A percentile compares a stretch with the other conserved stretches of the same genome.
Evolutionary conservation across 2,888 invertebrate genomes (phyloP).

Genomic region (Eledone cirrhosa): DNA sequence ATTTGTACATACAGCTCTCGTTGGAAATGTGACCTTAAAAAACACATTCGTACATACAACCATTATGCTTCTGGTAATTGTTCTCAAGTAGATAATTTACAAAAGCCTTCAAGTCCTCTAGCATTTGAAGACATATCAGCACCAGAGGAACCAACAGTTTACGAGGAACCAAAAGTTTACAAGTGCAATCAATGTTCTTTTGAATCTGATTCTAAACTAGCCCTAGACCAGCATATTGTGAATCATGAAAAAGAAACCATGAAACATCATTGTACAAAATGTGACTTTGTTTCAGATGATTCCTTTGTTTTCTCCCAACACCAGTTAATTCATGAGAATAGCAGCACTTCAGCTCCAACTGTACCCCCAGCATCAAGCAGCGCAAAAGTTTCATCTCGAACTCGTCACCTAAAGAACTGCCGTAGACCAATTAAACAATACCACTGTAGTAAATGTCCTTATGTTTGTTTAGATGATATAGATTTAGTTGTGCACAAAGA

Average conservation of each 20-base stretch:
- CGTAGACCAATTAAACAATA: slow-evolving; percentile 56
- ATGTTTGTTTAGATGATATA: slow-evolving; percentile 50
- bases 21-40: slow-evolving; percentile 66
- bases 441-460: slow-evolving; percentile 56
- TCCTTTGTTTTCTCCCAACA: slow-evolving; percentile 59
- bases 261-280: slow-evolving; percentile 58
- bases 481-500: slow-evolving; percentile 51
- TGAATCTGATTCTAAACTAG: slow-evolving; percentile 32
- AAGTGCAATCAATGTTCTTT: no score
- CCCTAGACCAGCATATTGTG: slow-evolving; percentile 36
- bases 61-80: slow-evolving; percentile 41
- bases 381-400: slow-evolving; percentile 45
- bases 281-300: slow-evolving; percentile 55
- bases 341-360: not conserved
- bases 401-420: slow-evolving; percentile 47
- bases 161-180: slow-evolving; percentile 31
- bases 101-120: slow-evolving; percentile 25
- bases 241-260: slow-evolving; percentile 38
- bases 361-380: slow-evolving; percentile 29
- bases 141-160: slow-evolving; percentile 20
- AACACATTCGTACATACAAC: slow-evolving; percentile 61
- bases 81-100: slow-evolving; percentile 31
- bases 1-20: slow-evolving; percentile 63
- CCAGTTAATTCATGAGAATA: slow-evolving; percentile 49
- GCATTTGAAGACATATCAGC: slow-evolving; percentile 19